Conservation (phyloP, 2,113 vertebrate genomes). For the Mormyrus iriodes region DNA sequence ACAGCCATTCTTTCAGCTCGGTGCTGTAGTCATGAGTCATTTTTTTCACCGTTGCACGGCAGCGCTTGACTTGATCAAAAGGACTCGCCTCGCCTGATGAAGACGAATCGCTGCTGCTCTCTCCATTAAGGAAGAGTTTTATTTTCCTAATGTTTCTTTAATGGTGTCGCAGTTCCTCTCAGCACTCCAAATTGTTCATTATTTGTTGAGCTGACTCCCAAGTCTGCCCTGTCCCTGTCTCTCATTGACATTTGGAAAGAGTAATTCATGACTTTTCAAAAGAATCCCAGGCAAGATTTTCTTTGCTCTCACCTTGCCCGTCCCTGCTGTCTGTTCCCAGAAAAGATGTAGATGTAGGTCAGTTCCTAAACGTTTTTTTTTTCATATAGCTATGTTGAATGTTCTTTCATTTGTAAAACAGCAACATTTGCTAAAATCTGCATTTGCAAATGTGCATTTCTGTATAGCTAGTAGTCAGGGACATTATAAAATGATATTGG, state of each 20-base stretch:
- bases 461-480: not conserved
- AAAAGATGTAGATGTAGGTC: not conserved
- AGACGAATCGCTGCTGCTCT: not conserved
- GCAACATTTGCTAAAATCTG: not conserved
- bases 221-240: not conserved
- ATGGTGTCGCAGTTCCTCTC: not conserved
- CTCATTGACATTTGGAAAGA: not conserved
- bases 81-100: not conserved
- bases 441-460: not conserved
- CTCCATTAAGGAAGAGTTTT: not conserved
- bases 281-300: not conserved
- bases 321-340: not conserved
- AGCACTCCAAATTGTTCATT: not conserved
- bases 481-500: not conserved
- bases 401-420: not conserved
- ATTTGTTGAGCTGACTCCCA: not conserved
- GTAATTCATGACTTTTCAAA: not conserved
- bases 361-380: not conserved
- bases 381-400: not conserved
- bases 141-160: constrained; percentile 1
- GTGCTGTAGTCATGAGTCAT: not conserved
- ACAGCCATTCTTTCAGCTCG: not conserved
- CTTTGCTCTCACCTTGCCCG: not conserved
- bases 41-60: not conserved
- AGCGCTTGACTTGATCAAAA: not conserved